Conservation (phyloP, 2,113 vertebrate species). For the Leuciscus idus region DNA sequence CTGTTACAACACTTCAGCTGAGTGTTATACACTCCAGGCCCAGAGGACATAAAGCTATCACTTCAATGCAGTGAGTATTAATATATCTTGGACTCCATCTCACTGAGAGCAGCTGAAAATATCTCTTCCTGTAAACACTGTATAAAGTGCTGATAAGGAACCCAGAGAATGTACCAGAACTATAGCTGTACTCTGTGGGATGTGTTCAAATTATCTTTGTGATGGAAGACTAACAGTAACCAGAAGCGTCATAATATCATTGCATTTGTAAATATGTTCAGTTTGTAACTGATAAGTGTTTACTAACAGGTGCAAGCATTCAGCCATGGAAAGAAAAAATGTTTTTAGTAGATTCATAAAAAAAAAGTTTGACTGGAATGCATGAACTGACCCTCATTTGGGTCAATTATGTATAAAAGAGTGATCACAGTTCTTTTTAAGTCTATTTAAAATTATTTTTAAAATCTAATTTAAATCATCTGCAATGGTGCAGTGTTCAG, state of each 20-base stretch:
- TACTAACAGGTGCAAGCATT: not conserved
- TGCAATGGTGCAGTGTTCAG: no score
- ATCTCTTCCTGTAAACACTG: conserved; percentile 30
- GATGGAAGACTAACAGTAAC: not conserved
- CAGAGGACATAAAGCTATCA: conserved; percentile 26
- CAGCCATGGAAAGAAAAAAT: not conserved
- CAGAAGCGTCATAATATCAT: not conserved
- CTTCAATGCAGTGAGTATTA: conserved; percentile 19
- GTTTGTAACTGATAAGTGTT: not conserved
- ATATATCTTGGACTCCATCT: conserved; percentile 14
- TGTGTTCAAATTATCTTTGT: not conserved
- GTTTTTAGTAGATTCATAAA: not conserved
- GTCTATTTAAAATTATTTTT: no score
- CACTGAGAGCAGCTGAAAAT: conserved; percentile 24
- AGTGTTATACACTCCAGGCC: conserved; percentile 8
- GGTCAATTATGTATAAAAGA: no score
- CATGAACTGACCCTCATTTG: no score
- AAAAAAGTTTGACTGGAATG: no score
- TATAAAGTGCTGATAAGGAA: conserved; percentile 22
- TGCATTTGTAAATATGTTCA: not conserved
- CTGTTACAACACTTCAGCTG: conserved; percentile 19
- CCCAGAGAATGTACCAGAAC: conserved; percentile 10
- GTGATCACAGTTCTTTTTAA: no score
- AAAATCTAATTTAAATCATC: no score
- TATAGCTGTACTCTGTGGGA: not conserved